phyloP scores from a whole-genome alignment of 1,140 invertebrate genomes.

The Hyposmocoma kahamanoa region DNA sequence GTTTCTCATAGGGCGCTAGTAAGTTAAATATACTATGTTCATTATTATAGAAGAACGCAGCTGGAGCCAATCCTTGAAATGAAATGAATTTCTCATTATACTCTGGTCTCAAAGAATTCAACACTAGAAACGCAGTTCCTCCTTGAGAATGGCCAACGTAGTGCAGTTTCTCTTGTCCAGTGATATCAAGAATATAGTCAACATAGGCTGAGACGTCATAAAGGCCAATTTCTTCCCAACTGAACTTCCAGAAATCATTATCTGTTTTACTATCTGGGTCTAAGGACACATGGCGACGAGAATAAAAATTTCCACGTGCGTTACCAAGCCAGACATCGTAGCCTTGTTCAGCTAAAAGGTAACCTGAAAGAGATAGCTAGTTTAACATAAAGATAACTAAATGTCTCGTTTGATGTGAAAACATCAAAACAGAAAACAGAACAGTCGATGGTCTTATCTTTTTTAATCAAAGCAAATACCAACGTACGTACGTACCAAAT shows the following conservation, averaged over 20 bases:
- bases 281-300: conserved; percentile 65
- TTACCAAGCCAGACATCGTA: conserved; percentile 83
- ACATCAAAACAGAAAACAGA: too few relatives aligned
- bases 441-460: too few relatives aligned
- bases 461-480: neutral
- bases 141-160: conserved; percentile 80
- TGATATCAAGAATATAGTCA: conserved; percentile 58
- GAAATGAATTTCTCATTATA: conserved; percentile 72
- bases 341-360: conserved; percentile 75
- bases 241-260: conserved; percentile 63
- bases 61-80: conserved; percentile 29
- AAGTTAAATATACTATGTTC: conserved; percentile 2
- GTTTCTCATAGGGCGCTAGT: conserved; percentile 13
- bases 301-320: conserved; percentile 78
- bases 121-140: conserved; percentile 75
- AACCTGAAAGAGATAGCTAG: conserved; percentile 73
- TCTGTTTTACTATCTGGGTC: conserved; percentile 71
- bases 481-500: neutral
- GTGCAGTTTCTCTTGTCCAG: conserved; percentile 58
- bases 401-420: too few relatives aligned
- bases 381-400: too few relatives aligned
- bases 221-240: conserved; percentile 76
- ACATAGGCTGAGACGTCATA: conserved; percentile 69
- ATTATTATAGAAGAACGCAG: conserved; percentile 20
- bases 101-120: conserved; percentile 73